phyloP scores from a whole-genome alignment of 1,140 invertebrate species.

The Nymphalis io region DNA sequence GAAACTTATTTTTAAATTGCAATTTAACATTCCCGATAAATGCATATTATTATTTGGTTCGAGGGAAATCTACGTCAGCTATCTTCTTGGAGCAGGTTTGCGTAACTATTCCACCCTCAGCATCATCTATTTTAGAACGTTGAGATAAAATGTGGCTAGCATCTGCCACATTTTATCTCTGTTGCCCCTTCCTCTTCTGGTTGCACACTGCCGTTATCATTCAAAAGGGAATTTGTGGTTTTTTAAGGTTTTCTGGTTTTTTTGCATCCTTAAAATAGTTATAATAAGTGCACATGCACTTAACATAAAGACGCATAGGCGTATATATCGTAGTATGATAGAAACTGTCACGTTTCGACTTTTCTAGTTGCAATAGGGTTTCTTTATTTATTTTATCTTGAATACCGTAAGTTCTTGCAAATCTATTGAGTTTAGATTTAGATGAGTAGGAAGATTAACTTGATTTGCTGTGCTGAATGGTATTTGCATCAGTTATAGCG shows the following conservation, averaged over 20 bases:
- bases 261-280: not conserved
- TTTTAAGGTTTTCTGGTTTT: not conserved
- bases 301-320: conserved; percentile 3
- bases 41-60: no score
- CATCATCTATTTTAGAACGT: conserved; percentile 1
- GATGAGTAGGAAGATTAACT: not conserved
- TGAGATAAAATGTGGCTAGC: not conserved
- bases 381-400: conserved; percentile 3
- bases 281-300: conserved; percentile 2
- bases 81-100: not conserved
- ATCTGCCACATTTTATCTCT: not conserved
- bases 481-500: conserved; percentile 2
- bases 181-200: conserved; percentile 1
- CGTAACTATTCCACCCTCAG: conserved; percentile 10
- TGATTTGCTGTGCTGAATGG: not conserved
- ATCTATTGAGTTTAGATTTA: conserved; percentile 8
- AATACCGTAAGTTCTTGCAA: not conserved
- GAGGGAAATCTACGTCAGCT: no score
- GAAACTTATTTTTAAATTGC: no score
- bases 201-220: not conserved
- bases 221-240: not conserved
- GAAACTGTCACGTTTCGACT: not conserved
- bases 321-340: conserved; percentile 14
- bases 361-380: not conserved
- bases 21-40: no score